phyloP scores from a whole-genome alignment of 2,797 vertebrate genomes.

The Amblyraja radiata region DNA sequence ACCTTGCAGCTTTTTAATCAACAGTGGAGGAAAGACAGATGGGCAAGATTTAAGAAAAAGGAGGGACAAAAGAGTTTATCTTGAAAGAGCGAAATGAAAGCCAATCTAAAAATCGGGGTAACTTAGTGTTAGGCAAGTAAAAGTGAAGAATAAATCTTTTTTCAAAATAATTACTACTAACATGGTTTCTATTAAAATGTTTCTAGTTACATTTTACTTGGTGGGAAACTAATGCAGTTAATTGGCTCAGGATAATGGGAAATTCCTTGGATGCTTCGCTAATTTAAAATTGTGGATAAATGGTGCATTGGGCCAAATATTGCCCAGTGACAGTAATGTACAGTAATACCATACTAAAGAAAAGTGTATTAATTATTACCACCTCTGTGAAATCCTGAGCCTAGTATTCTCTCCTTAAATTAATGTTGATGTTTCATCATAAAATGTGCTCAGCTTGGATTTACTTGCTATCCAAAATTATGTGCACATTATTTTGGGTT shows the following conservation, averaged over 20 bases:
- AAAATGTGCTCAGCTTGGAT: background rate
- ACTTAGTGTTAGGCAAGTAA: background rate
- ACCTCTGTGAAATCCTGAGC: background rate
- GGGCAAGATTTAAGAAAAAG: background rate
- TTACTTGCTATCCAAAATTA: background rate
- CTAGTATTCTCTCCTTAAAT: background rate
- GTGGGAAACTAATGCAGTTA: background rate
- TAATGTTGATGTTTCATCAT: background rate
- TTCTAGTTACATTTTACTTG: background rate
- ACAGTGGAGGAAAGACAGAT: background rate
- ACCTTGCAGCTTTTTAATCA: background rate
- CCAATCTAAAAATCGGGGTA: background rate
- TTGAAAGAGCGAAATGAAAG: background rate
- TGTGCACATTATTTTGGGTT: background rate
- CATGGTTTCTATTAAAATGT: background rate
- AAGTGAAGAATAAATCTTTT: background rate
- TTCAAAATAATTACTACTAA: background rate
- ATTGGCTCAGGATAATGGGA: background rate
- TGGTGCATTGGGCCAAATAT: background rate
- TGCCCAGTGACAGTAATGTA: background rate
- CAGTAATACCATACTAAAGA: background rate
- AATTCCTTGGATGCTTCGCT: background rate
- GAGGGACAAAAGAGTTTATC: background rate
- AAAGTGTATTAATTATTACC: background rate
- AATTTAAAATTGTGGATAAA: background rate